Evolutionary conservation across 2,888 invertebrate genomes (phyloP), one percentile per base, ranked within the genome.

Genomic region (Cheilosia urbana): DNA sequence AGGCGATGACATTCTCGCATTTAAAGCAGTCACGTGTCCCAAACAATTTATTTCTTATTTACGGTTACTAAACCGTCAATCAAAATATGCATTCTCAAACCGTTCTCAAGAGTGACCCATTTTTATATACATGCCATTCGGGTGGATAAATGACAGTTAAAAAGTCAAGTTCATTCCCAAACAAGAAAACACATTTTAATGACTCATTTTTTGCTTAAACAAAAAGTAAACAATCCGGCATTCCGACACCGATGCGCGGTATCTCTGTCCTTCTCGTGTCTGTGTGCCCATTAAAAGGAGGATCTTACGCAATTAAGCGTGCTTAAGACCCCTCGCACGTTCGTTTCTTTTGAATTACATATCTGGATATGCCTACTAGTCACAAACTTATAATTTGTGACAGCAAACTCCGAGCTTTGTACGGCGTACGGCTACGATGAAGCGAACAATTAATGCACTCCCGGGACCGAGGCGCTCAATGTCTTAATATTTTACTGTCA

Each of bases 401-500:
- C 51, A 15, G 37, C 19, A 69, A 37, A 49, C 51, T 49, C 30
- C 37, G 58, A 58, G 58, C 37, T 58, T n/a, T 37, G 51, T 53
- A 19, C 34, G 19, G 4, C 21, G 4, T 49, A 21, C 19, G 11
- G 21, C 19, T 27, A 6, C n/a, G n/a, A 11, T 58, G 4, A 17
- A 17, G 42, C 27, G 21, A 27, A 27, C 42, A 76, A 76, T 76
- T 66, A 76, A 76, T 76, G 65, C 75, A 76, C 49, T 66, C 49
- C 13, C 45, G 34, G 11, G 7, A 21, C 40, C 49, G n/a, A 47
- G 19, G 47, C 47, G 19, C 19, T 19, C 58, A 75, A 75, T 40
- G 60, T 80, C 73, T 80, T 66, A 62, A 73, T 72, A 68, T 68
- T 68, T 76, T 58, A 76, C 76, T 76, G 81, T 82, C 81, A 82